Base-by-base conservation (phyloP, 1,140 invertebrate species). In the Drosophila sechellia region DNA sequence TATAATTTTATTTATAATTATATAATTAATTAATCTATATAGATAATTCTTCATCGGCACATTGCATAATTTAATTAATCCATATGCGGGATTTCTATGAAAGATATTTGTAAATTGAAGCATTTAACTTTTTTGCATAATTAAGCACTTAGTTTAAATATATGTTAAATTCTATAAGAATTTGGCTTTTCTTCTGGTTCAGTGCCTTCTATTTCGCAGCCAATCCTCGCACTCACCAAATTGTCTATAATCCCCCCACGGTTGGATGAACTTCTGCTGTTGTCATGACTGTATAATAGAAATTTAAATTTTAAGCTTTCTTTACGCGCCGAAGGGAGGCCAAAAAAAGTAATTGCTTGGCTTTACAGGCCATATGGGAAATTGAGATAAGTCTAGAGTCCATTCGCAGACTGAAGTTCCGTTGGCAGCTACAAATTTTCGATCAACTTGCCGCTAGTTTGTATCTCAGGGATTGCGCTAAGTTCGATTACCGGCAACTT, bases 341-440 rank as follows among this genome's bases (percentile, higher is more conserved):
- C 20, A 27, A 52, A 58, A 58, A 52, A 61, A 81, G 69, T 76
- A 78, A 87, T 78, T 85, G 74, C 55, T 71, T 37, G 37, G 57
- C 52, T 85, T 79, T 87, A 87, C 79, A 61, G 59, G 57, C 55
- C 83, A 69, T 79, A 66, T 81, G 79, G 81, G 83, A 78, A 42
- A 55, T 57, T 54, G 17, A 43, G 46, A 63, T 11, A 27, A 27
- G 27, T 27, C 27, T 27, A 6, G 5, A 27, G 27, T 48, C 55
- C 43, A 54, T 43, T 65, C 63, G 69, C 49, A 42, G 45, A 56
- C 35, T 55, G 39, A 37, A 11, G 12, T 5, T 13, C 37, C 37
- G 12, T 39, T 4, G 37, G 42, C 48, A 59, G 27, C 17, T n/a
- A 56, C 34, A 64, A 60, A 43, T 59, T 52, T 54, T 66, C 8